A percentile compares a stretch with the other conserved stretches of the same genome.
Evolutionary conservation across 2,113 vertebrate genomes (phyloP).

Genomic region (Macrotus californicus): DNA sequence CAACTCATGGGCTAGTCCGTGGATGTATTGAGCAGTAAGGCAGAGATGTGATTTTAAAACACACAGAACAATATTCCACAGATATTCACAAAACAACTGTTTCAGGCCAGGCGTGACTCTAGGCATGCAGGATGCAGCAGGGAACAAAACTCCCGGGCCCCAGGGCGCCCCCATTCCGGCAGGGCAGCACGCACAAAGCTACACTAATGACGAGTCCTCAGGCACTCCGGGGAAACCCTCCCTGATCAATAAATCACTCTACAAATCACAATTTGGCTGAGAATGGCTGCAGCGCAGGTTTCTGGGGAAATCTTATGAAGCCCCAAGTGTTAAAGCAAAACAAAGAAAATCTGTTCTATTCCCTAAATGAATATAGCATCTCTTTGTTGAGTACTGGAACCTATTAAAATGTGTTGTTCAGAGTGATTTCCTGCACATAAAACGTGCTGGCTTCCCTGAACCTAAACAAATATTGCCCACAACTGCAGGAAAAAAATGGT

Average conservation of each 20-base stretch:
- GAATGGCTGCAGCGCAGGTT: background rate
- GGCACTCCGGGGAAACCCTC: background rate
- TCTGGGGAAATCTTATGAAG: background rate
- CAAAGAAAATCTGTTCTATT: slow-evolving; percentile 49
- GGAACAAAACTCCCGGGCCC: background rate
- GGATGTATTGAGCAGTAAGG: background rate
- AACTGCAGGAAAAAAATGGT: background rate
- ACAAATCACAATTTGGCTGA: background rate
- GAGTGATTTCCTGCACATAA: slow-evolving; percentile 14
- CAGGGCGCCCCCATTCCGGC: background rate
- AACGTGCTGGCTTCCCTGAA: background rate
- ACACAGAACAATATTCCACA: background rate
- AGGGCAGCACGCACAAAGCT: background rate
- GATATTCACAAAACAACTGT: background rate
- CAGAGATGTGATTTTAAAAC: background rate
- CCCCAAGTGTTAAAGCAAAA: slow-evolving; percentile 15
- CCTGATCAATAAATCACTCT: background rate
- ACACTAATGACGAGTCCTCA: background rate
- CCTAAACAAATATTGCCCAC: background rate
- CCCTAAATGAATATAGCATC: slow-evolving; percentile 21
- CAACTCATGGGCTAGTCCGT: background rate
- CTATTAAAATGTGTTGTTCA: slow-evolving; percentile 27
- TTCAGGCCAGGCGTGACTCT: background rate
- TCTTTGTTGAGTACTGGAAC: slow-evolving; percentile 19
- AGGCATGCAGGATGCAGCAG: background rate